Base-by-base conservation (phyloP, 2,113 vertebrate species). In the Amazona vittata region DNA sequence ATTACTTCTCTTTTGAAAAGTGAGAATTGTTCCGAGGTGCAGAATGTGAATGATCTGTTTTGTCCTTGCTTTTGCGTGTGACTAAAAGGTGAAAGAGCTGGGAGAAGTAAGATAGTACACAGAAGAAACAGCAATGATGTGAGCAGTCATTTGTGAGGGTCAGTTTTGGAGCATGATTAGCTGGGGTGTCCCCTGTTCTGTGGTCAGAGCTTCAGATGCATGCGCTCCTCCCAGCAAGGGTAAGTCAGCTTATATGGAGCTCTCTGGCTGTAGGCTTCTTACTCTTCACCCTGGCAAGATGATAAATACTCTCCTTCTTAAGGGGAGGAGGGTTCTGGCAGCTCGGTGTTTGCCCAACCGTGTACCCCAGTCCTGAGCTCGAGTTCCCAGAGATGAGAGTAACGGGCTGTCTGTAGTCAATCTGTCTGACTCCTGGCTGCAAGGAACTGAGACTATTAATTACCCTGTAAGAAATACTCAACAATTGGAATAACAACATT, bases 1-100 rank as follows among this genome's bases (percentile, higher is more conserved):
- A 67, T 85, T 95, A 79, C 71, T 86, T 85, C 52, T 94, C 60
- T 90, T 90, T 88, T 81, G 50, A 83, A 94, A 80, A 93, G 81
- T 89, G 89, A 93, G 79, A 93, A 92, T 52, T 93, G 69, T 85
- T 94, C 52, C 43, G 71, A 94, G 83, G 83, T 0, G 0, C 90
- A 83, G 86, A 94, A 86, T 82, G 79, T 81, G 47, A 89, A 87
- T 96, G 76, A 65, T 79, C 67, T 91, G 2, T 93, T 65, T 91
- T 94, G 84, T 79, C 78, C 90, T 95, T 94, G 44, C 74, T 94
- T 89, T 69, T 92, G 69, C 2, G 4, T 85, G 69, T 90, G 68
- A 85, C 77, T 84, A 24, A 90, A 90, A 93, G 87, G 75, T 60
- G 59, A 63, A 93, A 77, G 53, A 79, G 46, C 53, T 90, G 87